A percentile compares a stretch with the other conserved stretches of the same genome.
These are phyloP conservation scores for Amphiduros pacificus DNA, from an alignment of 2,888 invertebrate genomes.

Conservation along the genomic window DNA sequence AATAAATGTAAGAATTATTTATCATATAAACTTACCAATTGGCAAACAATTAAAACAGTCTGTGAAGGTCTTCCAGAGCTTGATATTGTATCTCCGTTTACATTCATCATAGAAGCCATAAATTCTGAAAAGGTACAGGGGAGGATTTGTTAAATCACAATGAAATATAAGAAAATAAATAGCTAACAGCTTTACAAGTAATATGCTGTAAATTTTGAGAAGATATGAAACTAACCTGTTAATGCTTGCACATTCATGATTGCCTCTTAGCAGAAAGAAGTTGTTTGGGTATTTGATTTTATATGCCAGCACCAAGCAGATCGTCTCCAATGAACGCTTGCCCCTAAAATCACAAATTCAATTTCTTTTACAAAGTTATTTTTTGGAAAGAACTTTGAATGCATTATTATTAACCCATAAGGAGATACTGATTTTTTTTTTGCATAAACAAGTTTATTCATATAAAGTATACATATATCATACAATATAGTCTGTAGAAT, in stretches of 20 bases:
- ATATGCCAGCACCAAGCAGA: slow-evolving; percentile 63
- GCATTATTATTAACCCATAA: too few relatives aligned
- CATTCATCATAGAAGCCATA: slow-evolving; percentile 67
- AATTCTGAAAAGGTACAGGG: slow-evolving; percentile 53
- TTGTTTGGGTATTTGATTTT: slow-evolving; percentile 65
- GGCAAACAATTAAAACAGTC: slow-evolving; percentile 65
- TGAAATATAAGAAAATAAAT: neutral
- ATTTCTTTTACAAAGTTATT: neutral
- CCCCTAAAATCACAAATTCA: slow-evolving; percentile 54
- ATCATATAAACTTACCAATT: slow-evolving; percentile 56
- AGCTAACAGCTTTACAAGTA: too few relatives aligned
- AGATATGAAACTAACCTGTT: slow-evolving; percentile 58
- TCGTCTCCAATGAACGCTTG: slow-evolving; percentile 63
- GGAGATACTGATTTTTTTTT: too few relatives aligned
- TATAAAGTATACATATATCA: too few relatives aligned
- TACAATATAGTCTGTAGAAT: too few relatives aligned
- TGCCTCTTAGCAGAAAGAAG: slow-evolving; percentile 61
- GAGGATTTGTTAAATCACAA: neutral
- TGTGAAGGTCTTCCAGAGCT: slow-evolving; percentile 65
- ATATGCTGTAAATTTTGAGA: too few relatives aligned
- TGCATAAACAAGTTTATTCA: too few relatives aligned
- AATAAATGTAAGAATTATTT: too few relatives aligned
- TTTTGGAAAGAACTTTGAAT: neutral
- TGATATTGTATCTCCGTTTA: slow-evolving; percentile 63
- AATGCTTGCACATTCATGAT: slow-evolving; percentile 64